Conservation (phyloP, 23 tunicate genomes). For the Halocynthia aurantium region DNA sequence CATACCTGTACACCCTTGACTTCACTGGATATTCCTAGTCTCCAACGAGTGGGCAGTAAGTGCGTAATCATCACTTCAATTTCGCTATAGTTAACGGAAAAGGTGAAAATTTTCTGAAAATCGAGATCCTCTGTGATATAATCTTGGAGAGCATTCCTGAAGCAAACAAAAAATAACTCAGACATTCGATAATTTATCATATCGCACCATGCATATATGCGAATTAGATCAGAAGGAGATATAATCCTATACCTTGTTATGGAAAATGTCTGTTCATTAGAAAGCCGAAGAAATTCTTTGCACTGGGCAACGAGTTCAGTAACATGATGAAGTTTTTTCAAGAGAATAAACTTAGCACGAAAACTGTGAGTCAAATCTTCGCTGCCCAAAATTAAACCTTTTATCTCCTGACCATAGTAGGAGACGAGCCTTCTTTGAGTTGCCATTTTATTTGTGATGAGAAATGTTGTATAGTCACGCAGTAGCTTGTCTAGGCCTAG, state of each 20-base stretch:
- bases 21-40: slow-evolving; percentile 3
- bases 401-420: neutral
- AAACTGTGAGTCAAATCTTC: neutral
- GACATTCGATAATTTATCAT: neutral
- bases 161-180: neutral
- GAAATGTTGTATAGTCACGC: slow-evolving; percentile 32
- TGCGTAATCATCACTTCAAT: slow-evolving; percentile 15
- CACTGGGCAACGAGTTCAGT: slow-evolving; percentile 36
- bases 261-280: slow-evolving; percentile 12
- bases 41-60: slow-evolving; percentile 28
- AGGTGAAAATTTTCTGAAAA: slow-evolving; percentile 33
- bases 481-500: slow-evolving; percentile 45
- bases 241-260: slow-evolving; percentile 23
- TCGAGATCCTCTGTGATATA: slow-evolving; percentile 16
- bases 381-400: neutral
- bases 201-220: neutral
- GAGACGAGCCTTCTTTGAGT: slow-evolving; percentile 3
- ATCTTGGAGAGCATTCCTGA: slow-evolving; percentile 33
- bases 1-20: slow-evolving; percentile 22
- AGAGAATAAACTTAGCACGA: slow-evolving; percentile 6
- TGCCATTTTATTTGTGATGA: slow-evolving; percentile 30
- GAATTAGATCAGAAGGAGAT: neutral
- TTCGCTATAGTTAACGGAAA: slow-evolving; percentile 30
- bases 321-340: slow-evolving; percentile 49
- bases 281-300: slow-evolving; percentile 14